These are phyloP conservation scores for Calliphora vomitoria DNA, from an alignment of 2,888 invertebrate species.

Conservation along the genomic window DNA sequence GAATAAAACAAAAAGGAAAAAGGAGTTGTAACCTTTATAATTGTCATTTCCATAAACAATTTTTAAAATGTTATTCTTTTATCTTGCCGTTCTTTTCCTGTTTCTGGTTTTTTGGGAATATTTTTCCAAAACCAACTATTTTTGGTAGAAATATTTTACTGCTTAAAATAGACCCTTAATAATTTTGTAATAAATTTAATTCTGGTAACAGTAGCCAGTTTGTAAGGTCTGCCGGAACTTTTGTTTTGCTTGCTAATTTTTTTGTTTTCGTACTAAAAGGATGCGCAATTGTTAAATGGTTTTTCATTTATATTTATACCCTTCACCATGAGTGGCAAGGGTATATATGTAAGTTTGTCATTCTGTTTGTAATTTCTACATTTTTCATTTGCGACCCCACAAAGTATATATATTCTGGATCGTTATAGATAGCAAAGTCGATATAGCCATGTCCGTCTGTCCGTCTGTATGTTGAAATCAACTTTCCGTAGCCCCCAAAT, in stretches of 20 bases:
- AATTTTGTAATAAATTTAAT: neutral
- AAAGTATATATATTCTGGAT: too few species aligned
- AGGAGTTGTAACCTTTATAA: neutral
- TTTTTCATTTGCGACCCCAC: too few species aligned
- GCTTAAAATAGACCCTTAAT: neutral
- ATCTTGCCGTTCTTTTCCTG: neutral
- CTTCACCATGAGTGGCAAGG: too few species aligned
- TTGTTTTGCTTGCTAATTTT: neutral
- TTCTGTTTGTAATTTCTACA: too few species aligned
- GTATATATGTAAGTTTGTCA: too few species aligned
- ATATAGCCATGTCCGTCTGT: too few species aligned
- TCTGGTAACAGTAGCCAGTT: neutral
- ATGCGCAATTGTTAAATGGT: neutral
- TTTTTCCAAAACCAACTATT: neutral
- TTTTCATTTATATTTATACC: neutral
- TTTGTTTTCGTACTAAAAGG: neutral
- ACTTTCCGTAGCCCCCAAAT: too few species aligned
- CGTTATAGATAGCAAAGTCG: too few species aligned
- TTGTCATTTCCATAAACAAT: constrained; percentile 9
- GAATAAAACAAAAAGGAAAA: neutral
- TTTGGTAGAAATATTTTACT: neutral
- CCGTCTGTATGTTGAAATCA: too few species aligned
- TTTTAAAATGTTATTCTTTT: constrained; percentile 1
- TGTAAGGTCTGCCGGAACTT: neutral
- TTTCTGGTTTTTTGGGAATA: neutral